Percentiles rank a stretch among this genome's conserved stretches.
Conservation (phyloP, 2,797 vertebrate species). For the Bryconaethiops microstoma region DNA sequence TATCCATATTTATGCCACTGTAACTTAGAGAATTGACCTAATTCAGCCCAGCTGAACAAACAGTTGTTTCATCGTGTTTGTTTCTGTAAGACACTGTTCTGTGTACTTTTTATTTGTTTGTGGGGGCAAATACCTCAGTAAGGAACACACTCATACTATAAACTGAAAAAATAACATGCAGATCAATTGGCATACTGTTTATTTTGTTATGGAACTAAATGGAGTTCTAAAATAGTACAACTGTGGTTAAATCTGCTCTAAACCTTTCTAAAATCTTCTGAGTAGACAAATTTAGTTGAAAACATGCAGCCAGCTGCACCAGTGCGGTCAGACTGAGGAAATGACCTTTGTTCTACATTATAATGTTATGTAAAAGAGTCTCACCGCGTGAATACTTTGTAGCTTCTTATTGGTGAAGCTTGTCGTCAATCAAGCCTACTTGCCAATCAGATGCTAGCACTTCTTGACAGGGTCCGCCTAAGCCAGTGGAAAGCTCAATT, state of each 20-base stretch:
- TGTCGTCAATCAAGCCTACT: not conserved
- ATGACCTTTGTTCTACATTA: slow-evolving; percentile 3
- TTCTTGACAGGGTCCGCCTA: not conserved
- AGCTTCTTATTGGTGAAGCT: slow-evolving; percentile 4
- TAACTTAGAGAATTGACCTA: not conserved
- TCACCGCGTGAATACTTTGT: not conserved
- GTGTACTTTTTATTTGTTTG: not conserved
- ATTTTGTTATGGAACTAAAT: not conserved
- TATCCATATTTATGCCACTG: not conserved
- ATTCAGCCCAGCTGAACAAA: not conserved
- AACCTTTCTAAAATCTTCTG: not conserved
- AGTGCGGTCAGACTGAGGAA: not conserved
- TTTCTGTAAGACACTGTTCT: not conserved
- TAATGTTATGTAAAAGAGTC: not conserved
- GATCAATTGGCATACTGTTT: not conserved
- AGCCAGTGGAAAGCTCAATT: not conserved
- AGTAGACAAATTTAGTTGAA: not conserved
- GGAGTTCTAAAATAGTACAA: not conserved
- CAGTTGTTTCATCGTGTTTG: not conserved
- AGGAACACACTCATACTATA: too few relatives aligned
- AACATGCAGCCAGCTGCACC: not conserved
- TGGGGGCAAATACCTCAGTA: too few relatives aligned
- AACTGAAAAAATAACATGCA: too few relatives aligned
- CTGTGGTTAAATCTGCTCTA: not conserved
- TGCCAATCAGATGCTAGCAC: slow-evolving; percentile 14